Evolutionary conservation across 2,797 vertebrate species (phyloP), one percentile per base, ranked within the genome.

Genomic region (Gila robusta): DNA sequence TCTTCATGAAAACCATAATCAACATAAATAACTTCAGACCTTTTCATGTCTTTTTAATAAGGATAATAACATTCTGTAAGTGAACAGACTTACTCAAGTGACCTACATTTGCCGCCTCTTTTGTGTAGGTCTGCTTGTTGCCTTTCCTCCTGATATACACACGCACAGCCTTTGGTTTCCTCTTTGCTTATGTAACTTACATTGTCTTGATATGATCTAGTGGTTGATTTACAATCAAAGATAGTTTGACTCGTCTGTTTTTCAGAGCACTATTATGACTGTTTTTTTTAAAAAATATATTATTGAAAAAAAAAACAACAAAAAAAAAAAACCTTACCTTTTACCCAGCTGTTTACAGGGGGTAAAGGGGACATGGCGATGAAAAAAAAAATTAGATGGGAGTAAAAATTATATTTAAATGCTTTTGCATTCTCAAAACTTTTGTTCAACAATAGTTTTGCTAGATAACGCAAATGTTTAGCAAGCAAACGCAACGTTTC

Each of bases 41-140:
- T 71, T 71, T 39, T 80, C n/a, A 21, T 85, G 23, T 71, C 39
- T 79, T 54, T 76, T 76, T 76, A 35, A 37, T 54, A 56, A 54
- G 32, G 49, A 56, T 77, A 83, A 54, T 70, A 77, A 79, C 39
- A 19, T 64, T 8, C 67, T 74, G 67, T 79, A 69, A 72, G 73
- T 71, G 44, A 86, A 79, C 54, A 72, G 37, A 91, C 91, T 92
- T 83, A 79, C 12, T 88, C 85, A 87, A 89, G 49, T 94, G 94
- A 94, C 96, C 96, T 96, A 94, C 93, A 96, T 96, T 91, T 74
- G 89, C 70, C 79, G 1, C 37, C 32, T 94, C 95, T 94, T 79
- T 78, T 81, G 17, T 79, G 19, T 41, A n/a, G 5, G 49, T 35
- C 44, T 62, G 26, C 11, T 66, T 81, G 37, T 71, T 44, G 47